phyloP scores from a whole-genome alignment of 2,888 invertebrate species.

The Lasioglossum malachurum region DNA sequence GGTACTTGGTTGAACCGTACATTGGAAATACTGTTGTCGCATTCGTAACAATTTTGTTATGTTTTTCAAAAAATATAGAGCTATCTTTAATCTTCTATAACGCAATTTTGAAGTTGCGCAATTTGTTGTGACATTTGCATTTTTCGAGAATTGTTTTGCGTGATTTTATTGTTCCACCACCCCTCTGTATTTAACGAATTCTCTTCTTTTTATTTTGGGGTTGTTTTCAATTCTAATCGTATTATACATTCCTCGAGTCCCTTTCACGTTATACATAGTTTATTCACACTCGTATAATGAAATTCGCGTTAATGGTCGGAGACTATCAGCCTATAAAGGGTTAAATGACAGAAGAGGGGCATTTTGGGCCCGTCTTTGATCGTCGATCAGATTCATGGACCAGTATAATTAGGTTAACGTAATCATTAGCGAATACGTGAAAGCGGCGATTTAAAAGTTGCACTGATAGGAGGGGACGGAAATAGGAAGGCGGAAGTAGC shows the following conservation, averaged over 20 bases:
- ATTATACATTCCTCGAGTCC: background rate
- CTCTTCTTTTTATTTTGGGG: background rate
- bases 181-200: background rate
- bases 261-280: background rate
- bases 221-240: background rate
- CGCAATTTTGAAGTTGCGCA: background rate
- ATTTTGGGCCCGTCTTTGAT: background rate
- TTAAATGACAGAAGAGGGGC: background rate
- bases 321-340: background rate
- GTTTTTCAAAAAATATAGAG: background rate
- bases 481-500: conserved; percentile 57
- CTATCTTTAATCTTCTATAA: too few relatives aligned
- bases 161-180: background rate
- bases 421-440: conserved; percentile 49
- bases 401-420: conserved; percentile 26
- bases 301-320: background rate
- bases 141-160: background rate
- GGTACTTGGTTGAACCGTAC: background rate
- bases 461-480: conserved; percentile 38
- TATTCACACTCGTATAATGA: background rate
- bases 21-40: background rate
- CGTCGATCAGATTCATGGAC: conserved; percentile 51
- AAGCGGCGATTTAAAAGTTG: conserved; percentile 45
- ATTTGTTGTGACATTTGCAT: background rate
- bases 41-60: background rate